Percentiles rank a stretch among this genome's conserved stretches.
Evolutionary conservation across 2,888 invertebrate genomes (phyloP).

Genomic region (Alloscopus bannaensis): DNA sequence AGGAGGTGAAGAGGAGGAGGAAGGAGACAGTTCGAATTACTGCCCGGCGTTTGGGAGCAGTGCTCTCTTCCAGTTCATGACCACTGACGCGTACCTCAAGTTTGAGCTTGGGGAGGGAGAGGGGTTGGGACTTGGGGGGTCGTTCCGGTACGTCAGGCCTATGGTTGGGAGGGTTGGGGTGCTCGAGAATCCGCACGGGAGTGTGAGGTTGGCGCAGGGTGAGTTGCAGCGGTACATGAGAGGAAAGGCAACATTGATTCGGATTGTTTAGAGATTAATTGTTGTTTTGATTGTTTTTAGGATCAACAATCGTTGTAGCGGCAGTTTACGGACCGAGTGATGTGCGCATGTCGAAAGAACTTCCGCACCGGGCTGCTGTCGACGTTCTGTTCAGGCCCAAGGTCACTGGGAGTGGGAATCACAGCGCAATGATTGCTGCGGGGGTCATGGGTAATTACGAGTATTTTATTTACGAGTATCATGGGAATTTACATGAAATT

Average conservation of each 20-base stretch:
- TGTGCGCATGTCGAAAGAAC: slow-evolving; percentile 68
- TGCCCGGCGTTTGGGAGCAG: slow-evolving; percentile 37
- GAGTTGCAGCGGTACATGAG: neutral
- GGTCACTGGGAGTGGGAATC: slow-evolving; percentile 63
- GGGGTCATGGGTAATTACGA: slow-evolving; percentile 34
- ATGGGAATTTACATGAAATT: slow-evolving; percentile 11
- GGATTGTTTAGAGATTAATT: neutral
- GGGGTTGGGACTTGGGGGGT: no score
- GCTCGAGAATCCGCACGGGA: slow-evolving; percentile 68
- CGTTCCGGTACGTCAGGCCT: slow-evolving; percentile 49
- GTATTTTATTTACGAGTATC: neutral
- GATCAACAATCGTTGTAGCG: slow-evolving; percentile 65
- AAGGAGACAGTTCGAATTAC: slow-evolving; percentile 31
- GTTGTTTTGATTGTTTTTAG: slow-evolving; percentile 51
- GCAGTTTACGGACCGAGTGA: slow-evolving; percentile 70
- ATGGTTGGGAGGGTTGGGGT: slow-evolving; percentile 50
- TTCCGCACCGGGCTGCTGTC: slow-evolving; percentile 69
- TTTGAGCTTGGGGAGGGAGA: slow-evolving; percentile 1
- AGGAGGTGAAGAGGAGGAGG: slow-evolving; percentile 37
- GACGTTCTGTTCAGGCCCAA: slow-evolving; percentile 70
- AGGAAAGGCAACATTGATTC: no score
- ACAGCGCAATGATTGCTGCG: neutral
- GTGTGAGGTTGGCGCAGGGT: slow-evolving; percentile 69
- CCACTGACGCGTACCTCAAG: neutral
- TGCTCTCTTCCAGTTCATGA: slow-evolving; percentile 35